Conservation (phyloP, 2,888 invertebrate genomes). For the Miltochrista miniata region DNA sequence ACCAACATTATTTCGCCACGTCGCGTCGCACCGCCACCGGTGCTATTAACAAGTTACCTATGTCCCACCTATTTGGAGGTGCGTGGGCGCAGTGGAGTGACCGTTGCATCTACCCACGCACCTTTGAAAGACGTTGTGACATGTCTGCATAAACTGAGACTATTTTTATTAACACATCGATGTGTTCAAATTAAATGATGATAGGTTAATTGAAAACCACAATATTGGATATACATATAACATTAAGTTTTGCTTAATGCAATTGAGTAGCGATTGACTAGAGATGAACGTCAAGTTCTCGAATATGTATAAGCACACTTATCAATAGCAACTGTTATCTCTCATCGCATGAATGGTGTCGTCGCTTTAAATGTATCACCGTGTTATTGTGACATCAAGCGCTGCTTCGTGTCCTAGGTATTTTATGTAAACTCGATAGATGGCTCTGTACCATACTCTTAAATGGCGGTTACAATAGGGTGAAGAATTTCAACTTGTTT, state of each 20-base stretch:
- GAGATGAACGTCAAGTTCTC: background rate
- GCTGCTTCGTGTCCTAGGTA: too few relatives aligned
- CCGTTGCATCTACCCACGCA: slow-evolving; percentile 47
- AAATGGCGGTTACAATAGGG: too few relatives aligned
- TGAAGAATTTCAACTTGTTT: too few relatives aligned
- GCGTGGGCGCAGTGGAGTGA: slow-evolving; percentile 50
- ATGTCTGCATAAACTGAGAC: slow-evolving; percentile 26
- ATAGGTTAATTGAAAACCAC: background rate
- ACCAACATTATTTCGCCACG: slow-evolving; percentile 10
- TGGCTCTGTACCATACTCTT: too few relatives aligned
- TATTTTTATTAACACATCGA: slow-evolving; percentile 32
- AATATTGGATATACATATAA: background rate
- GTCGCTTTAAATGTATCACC: too few relatives aligned
- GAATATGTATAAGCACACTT: background rate
- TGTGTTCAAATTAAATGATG: slow-evolving; percentile 15
- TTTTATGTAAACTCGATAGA: too few relatives aligned
- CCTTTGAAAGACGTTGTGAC: slow-evolving; percentile 43
- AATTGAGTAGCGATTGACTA: background rate
- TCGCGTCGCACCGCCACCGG: background rate
- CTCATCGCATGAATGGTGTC: background rate
- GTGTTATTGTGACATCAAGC: too few relatives aligned
- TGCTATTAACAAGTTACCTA: slow-evolving; percentile 5
- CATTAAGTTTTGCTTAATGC: background rate
- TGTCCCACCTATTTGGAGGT: slow-evolving; percentile 20
- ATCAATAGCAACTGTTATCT: background rate